phyloP scores from a whole-genome alignment of 2,797 vertebrate species.

The Glossophaga mutica region DNA sequence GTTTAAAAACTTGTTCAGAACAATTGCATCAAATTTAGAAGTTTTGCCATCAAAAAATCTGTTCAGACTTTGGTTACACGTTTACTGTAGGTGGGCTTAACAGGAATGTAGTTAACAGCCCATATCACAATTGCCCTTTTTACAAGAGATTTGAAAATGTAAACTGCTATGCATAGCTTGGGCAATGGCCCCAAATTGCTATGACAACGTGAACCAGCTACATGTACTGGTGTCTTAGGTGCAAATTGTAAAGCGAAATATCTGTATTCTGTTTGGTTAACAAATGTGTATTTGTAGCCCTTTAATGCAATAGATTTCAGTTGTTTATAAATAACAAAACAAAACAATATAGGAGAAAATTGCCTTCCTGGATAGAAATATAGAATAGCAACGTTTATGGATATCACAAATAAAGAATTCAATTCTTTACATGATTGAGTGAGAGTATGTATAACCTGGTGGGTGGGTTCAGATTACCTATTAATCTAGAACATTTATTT shows the following conservation, averaged over 20 bases:
- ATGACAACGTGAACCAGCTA: slow-evolving; percentile 76
- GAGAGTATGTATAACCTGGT: slow-evolving; percentile 84
- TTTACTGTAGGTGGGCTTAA: slow-evolving; percentile 70
- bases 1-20: slow-evolving; percentile 67
- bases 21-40: slow-evolving; percentile 66
- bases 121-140: slow-evolving; percentile 63
- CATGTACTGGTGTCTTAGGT: slow-evolving; percentile 78
- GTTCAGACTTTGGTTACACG: slow-evolving; percentile 65
- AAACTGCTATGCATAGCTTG: slow-evolving; percentile 72
- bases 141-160: slow-evolving; percentile 63
- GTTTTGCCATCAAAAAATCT: slow-evolving; percentile 63
- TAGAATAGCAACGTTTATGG: slow-evolving; percentile 85
- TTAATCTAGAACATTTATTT: slow-evolving; percentile 15
- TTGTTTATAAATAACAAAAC: slow-evolving; percentile 81
- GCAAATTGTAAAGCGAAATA: slow-evolving; percentile 84
- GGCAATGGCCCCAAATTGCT: slow-evolving; percentile 71
- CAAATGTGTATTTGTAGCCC: slow-evolving; percentile 86
- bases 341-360: slow-evolving; percentile 79
- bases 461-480: slow-evolving; percentile 65
- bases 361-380: slow-evolving; percentile 84
- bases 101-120: slow-evolving; percentile 45
- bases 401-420: slow-evolving; percentile 87
- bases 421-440: slow-evolving; percentile 85
- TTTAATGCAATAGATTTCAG: slow-evolving; percentile 83
- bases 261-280: slow-evolving; percentile 84